phyloP scores from a whole-genome alignment of 1,140 invertebrate species.

The Antheraea mylitta region DNA sequence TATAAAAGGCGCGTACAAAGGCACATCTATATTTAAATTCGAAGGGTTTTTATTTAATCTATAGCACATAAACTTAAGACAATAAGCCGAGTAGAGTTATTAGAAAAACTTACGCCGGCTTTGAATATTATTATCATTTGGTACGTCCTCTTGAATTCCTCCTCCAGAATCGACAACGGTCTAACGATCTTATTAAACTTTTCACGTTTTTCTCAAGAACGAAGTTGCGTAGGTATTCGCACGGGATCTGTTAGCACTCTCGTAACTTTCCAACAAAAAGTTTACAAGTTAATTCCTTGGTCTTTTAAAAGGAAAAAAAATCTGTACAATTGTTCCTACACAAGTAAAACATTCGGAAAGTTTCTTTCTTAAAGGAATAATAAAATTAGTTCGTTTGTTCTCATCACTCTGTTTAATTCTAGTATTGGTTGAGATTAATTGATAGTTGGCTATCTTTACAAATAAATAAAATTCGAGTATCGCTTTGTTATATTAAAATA shows the following conservation, averaged over 20 bases:
- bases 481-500: too few relatives aligned
- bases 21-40: too few relatives aligned
- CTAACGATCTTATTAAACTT: slow-evolving; percentile 4
- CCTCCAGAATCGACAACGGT: neutral
- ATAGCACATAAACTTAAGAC: too few relatives aligned
- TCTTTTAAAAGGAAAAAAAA: neutral
- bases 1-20: too few relatives aligned
- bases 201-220: slow-evolving; percentile 6
- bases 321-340: neutral
- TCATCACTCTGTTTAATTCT: neutral
- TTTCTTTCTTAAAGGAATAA: neutral
- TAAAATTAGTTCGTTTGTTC: neutral
- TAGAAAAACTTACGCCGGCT: too few relatives aligned
- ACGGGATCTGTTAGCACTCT: neutral
- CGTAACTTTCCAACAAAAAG: slow-evolving; percentile 15
- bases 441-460: too few relatives aligned
- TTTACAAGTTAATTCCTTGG: slow-evolving; percentile 13
- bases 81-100: too few relatives aligned
- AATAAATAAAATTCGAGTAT: too few relatives aligned
- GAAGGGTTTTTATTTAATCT: too few relatives aligned
- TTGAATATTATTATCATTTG: neutral
- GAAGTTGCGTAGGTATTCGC: slow-evolving; percentile 1
- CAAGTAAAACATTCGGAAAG: neutral
- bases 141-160: neutral
- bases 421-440: neutral